Evolutionary conservation across 2,113 vertebrate genomes (phyloP), one percentile per base, ranked within the genome.

Genomic region (Melanotaenia duboulayi): DNA sequence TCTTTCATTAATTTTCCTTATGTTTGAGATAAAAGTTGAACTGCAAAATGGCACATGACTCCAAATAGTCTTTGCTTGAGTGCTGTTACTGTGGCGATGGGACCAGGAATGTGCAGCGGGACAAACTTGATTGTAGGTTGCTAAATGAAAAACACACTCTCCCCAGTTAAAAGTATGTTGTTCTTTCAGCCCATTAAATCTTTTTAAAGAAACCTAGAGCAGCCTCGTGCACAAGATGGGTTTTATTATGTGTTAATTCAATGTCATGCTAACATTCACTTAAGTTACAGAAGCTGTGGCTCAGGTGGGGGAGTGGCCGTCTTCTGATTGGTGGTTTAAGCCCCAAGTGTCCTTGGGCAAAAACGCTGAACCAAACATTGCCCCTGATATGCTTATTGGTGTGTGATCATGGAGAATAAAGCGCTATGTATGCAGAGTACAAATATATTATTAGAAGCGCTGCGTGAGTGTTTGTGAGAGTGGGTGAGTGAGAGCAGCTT

Each of bases 91-190:
- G 75, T 81, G 92, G 82, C 81, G 71, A 91, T 82, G 69, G 68
- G 70, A 66, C n/a, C 51, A 85, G 87, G 81, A 93, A 92, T 91
- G 93, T 83, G 76, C 65, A 85, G 73, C 28, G 78, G 90, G 87
- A 94, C 81, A 77, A 82, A 93, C 88, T 74, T 87, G 83, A 94
- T 92, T 82, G 66, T 88, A 78, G 82, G 90, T 65, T 84, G 80
- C 87, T 85, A 87, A 93, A 92, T 92, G 81, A 85, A 94, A 90
- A 91, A 86, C 81, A 84, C 60, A 77, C 87, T 84, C 90, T 85
- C 78, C 63, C 88, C 70, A 75, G 87, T 89, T 92, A 86, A 90
- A 86, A 87, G 86, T 76, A 71, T 80, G 88, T 84, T 71, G 74
- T 76, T 68, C 79, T 85, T 71, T 92, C 84, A 69, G 35, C 59